Evolutionary conservation across 2,113 vertebrate species (phyloP), one percentile per base, ranked within the genome.

Genomic region (Fregetta grallaria): DNA sequence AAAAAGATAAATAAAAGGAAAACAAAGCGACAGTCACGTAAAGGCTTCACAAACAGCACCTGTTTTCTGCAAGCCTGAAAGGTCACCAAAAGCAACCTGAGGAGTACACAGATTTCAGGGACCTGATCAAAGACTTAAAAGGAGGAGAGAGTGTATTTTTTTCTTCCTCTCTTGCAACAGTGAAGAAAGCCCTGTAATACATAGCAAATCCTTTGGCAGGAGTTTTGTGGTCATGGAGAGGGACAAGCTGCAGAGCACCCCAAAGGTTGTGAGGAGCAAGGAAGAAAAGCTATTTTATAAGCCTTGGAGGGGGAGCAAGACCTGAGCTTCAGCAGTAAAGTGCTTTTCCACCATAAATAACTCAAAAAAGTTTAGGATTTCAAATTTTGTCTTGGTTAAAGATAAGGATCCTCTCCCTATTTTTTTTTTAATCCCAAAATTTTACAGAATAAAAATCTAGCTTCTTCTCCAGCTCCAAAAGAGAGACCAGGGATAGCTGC

Each of bases 31-130:
- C 84, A 95, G 88, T 79, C 95, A 95, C 40, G 23, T 62, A 88
- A 85, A 70, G 91, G 66, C 70, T 87, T 93, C 50, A 16, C 89
- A 66, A 87, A 73, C 80, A 95, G 94, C 94, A 95, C 90, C 95
- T 95, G 90, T 82, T 83, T 82, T 79, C 77, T 75, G 80, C 21
- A 45, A 74, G 86, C 83, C 86, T 56, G 50, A 76, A 79, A 95
- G 92, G 89, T 91, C 91, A 95, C 71, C 56, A 38, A 19, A 53
- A 92, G 81, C 84, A 87, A 90, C 42, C 58, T 11, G 86, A 94
- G 94, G 75, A 80, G 76, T 15, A n/a, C 67, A 74, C 13, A 7
- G 89, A 26, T 70, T 49, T 32, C 80, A 82, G 74, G 78, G 73
- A 80, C 45, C 30, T 6, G 9, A 44, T 29, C 22, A 81, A 88